Evolutionary conservation across 2,888 invertebrate genomes (phyloP).

Genomic region (Amphimallon solstitiale): DNA sequence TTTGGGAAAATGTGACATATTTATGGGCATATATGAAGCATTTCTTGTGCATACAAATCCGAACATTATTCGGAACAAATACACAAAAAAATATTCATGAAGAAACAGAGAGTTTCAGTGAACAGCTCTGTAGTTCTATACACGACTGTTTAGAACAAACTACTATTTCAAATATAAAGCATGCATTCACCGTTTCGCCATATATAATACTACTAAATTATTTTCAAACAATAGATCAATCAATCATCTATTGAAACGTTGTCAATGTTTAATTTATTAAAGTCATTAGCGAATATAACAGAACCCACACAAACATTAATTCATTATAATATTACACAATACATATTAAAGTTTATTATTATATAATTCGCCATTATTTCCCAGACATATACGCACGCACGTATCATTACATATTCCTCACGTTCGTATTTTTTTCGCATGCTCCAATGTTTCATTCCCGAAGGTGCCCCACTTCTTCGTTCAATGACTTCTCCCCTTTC

Average conservation of each 20-base stretch:
- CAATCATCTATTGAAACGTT: neutral
- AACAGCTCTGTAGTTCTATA: no score
- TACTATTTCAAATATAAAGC: no score
- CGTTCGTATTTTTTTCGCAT: slow-evolving; percentile 1
- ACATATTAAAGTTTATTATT: neutral
- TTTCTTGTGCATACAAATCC: no score
- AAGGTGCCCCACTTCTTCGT: slow-evolving; percentile 44
- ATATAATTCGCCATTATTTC: slow-evolving; percentile 18
- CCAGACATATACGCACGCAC: neutral
- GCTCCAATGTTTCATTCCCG: slow-evolving; percentile 13
- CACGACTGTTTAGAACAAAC: no score
- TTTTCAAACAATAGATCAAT: neutral
- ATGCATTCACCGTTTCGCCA: no score
- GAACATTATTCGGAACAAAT: no score
- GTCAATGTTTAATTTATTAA: slow-evolving; percentile 1
- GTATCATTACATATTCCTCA: neutral
- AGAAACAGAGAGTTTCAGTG: no score
- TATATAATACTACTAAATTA: no score
- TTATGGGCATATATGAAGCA: no score
- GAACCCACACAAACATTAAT: neutral
- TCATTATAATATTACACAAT: slow-evolving; percentile 6
- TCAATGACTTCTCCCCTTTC: slow-evolving; percentile 41
- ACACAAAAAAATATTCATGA: no score
- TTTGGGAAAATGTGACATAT: no score
- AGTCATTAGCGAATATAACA: slow-evolving; percentile 1